Evolutionary conservation across 2,888 invertebrate genomes (phyloP).

Genomic region (Neuroscelio doddi): DNA sequence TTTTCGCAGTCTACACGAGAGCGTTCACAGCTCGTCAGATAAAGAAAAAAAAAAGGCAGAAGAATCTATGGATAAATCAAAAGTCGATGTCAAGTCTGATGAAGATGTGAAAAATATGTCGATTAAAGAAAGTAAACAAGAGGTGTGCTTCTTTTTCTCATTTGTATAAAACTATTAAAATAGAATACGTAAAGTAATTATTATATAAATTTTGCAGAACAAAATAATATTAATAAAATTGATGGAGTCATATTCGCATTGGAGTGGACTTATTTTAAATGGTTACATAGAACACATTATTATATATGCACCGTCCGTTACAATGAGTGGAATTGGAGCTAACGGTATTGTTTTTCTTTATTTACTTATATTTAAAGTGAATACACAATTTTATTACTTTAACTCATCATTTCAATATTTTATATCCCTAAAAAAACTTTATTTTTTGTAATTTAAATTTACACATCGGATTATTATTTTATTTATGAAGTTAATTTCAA

Average conservation of each 20-base stretch:
- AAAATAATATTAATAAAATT: slow-evolving; percentile 61
- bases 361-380: slow-evolving; percentile 5
- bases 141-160: slow-evolving; percentile 10
- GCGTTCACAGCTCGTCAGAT: slow-evolving; percentile 69
- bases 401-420: not conserved
- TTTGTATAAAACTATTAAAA: slow-evolving; percentile 22
- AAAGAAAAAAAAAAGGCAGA: slow-evolving; percentile 62
- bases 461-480: too few relatives aligned
- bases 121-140: slow-evolving; percentile 38
- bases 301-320: slow-evolving; percentile 76
- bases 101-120: slow-evolving; percentile 51
- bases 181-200: too few relatives aligned
- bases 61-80: slow-evolving; percentile 55
- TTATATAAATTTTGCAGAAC: slow-evolving; percentile 56
- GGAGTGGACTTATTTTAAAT: slow-evolving; percentile 74
- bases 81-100: slow-evolving; percentile 51
- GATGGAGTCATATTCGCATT: slow-evolving; percentile 73
- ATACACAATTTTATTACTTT: too few relatives aligned
- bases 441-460: too few relatives aligned
- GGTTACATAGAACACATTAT: slow-evolving; percentile 76
- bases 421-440: too few relatives aligned
- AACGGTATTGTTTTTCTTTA: slow-evolving; percentile 53
- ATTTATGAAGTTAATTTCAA: too few relatives aligned
- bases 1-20: slow-evolving; percentile 68
- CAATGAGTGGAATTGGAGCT: slow-evolving; percentile 71